These are phyloP conservation scores for Aleadryas rufinucha DNA, from an alignment of 2,113 vertebrate genomes.

Conservation along the genomic window DNA sequence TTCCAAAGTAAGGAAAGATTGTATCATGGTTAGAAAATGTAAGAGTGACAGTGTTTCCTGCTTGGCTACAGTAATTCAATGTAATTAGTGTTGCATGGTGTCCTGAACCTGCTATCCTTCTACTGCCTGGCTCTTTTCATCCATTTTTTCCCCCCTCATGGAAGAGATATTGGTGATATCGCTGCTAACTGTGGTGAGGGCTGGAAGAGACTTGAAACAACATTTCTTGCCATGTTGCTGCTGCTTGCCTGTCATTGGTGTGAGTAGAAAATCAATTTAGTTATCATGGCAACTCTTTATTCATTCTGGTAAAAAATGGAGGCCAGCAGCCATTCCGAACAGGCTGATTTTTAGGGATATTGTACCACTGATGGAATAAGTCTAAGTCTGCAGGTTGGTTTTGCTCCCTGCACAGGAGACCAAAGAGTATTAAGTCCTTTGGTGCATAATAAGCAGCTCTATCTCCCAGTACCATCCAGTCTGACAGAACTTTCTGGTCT, in stretches of 20 bases:
- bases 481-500: slow-evolving; percentile 60
- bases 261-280: neutral
- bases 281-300: neutral
- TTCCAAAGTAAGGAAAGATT: neutral
- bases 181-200: neutral
- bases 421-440: slow-evolving; percentile 67
- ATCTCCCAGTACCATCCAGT: slow-evolving; percentile 57
- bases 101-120: rapidly evolving
- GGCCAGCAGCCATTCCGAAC: neutral
- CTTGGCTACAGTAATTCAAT: neutral
- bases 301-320: neutral
- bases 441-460: slow-evolving; percentile 58
- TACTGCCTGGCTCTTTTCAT: neutral
- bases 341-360: neutral
- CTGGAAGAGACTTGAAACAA: neutral
- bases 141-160: neutral
- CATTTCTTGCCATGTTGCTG: neutral
- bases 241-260: neutral
- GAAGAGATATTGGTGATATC: neutral
- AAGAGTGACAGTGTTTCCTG: neutral
- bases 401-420: slow-evolving; percentile 49
- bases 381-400: slow-evolving; percentile 18
- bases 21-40: neutral
- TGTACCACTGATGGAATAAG: neutral
- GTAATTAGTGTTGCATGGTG: neutral